These are phyloP conservation scores for Agapornis canus DNA, from an alignment of 2,797 vertebrate genomes.

Conservation along the genomic window DNA sequence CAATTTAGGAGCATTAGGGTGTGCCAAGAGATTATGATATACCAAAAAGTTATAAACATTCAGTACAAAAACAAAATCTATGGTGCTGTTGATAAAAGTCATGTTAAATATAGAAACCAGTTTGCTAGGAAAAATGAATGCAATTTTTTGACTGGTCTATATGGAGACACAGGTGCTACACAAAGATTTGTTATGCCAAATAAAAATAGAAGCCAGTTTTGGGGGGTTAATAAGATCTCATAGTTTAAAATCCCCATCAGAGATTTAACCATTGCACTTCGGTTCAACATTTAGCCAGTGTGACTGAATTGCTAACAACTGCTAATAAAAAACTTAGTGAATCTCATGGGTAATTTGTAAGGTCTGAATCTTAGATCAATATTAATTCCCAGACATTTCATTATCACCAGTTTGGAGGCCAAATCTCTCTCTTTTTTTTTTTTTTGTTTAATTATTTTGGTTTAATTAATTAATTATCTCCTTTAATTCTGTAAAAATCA, in stretches of 20 bases:
- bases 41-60: conserved; percentile 8
- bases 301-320: neutral
- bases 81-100: neutral
- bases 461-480: neutral
- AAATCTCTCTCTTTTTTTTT: neutral
- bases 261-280: neutral
- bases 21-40: neutral
- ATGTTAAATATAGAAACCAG: conserved; percentile 10
- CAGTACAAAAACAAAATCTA: neutral
- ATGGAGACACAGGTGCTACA: neutral
- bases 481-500: neutral
- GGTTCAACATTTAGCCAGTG: neutral
- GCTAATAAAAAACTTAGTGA: neutral
- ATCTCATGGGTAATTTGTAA: neutral
- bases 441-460: neutral
- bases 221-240: neutral
- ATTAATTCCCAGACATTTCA: neutral
- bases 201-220: neutral
- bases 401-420: neutral
- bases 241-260: neutral
- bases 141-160: neutral
- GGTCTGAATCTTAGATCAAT: neutral
- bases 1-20: neutral
- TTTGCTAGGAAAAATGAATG: neutral
- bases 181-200: neutral